These are phyloP conservation scores for Bradypodion pumilum DNA, from an alignment of 2,797 vertebrate genomes.

Conservation along the genomic window DNA sequence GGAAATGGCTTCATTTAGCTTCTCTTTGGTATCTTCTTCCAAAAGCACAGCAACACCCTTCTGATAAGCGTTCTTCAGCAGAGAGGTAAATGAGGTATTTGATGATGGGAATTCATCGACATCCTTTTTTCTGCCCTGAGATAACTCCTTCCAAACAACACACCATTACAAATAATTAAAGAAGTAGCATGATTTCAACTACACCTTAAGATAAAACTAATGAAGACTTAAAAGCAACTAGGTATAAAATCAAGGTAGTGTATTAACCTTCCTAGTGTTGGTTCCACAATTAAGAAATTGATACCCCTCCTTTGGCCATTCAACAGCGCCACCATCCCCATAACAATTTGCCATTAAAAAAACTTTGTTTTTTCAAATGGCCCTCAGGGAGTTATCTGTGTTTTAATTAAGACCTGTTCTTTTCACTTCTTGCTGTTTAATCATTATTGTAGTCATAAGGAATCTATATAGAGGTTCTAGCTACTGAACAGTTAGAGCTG, in stretches of 20 bases:
- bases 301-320: neutral
- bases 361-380: neutral
- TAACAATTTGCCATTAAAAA: neutral
- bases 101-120: conserved; percentile 7
- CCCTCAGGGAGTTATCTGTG: neutral
- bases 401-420: neutral
- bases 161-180: neutral
- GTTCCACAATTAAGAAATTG: neutral
- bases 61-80: conserved; percentile 80
- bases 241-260: neutral
- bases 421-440: neutral
- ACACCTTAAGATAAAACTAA: neutral
- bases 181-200: neutral
- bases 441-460: neutral
- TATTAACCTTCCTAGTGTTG: neutral
- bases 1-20: conserved; percentile 68
- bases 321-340: neutral
- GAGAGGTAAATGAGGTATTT: conserved; percentile 67
- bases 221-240: neutral
- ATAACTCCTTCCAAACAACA: conserved; percentile 71
- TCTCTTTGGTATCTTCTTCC: conserved; percentile 66
- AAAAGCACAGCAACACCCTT: conserved; percentile 67
- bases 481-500: no score
- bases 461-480: neutral
- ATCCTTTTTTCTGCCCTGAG: conserved; percentile 31